Percentiles rank a stretch among this genome's conserved stretches.
These are phyloP conservation scores for Muscidifurax raptorellus DNA, from an alignment of 1,140 invertebrate species.

Conservation along the genomic window DNA sequence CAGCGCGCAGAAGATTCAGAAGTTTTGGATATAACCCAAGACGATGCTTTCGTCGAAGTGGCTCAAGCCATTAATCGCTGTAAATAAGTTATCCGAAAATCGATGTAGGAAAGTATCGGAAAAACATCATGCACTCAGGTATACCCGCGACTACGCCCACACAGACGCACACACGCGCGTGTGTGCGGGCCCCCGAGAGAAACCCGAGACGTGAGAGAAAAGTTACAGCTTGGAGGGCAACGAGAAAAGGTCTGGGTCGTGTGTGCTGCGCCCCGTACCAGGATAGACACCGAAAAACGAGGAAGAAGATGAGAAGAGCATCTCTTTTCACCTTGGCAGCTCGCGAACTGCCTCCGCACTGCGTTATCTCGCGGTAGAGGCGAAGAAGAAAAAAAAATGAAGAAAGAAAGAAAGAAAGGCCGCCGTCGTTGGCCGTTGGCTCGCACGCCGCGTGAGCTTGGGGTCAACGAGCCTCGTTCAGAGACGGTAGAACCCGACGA, in stretches of 20 bases:
- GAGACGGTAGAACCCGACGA: neutral
- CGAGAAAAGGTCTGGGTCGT: conserved; percentile 38
- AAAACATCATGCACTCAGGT: neutral
- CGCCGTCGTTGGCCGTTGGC: neutral
- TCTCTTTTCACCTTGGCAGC: neutral
- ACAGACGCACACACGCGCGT: neutral
- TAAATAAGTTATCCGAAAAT: conserved; percentile 3
- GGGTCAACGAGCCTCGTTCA: conserved; percentile 20
- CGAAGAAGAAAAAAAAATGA: neutral
- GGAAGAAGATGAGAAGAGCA: neutral
- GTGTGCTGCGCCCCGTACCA: neutral
- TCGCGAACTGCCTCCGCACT: neutral
- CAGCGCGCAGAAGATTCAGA: neutral
- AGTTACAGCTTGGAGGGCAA: neutral
- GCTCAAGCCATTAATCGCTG: neutral
- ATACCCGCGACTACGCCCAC: neutral
- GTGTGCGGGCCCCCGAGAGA: too few species aligned
- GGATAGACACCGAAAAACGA: neutral
- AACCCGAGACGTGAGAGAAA: neutral
- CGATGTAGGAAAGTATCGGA: neutral
- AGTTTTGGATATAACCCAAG: neutral
- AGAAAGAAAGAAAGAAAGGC: conserved; percentile 1
- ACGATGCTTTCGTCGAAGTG: neutral
- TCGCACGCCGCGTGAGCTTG: neutral
- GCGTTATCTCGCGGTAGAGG: neutral